Conservation (phyloP, 64 coral and sea anemone genomes). For the Montipora sp. region DNA sequence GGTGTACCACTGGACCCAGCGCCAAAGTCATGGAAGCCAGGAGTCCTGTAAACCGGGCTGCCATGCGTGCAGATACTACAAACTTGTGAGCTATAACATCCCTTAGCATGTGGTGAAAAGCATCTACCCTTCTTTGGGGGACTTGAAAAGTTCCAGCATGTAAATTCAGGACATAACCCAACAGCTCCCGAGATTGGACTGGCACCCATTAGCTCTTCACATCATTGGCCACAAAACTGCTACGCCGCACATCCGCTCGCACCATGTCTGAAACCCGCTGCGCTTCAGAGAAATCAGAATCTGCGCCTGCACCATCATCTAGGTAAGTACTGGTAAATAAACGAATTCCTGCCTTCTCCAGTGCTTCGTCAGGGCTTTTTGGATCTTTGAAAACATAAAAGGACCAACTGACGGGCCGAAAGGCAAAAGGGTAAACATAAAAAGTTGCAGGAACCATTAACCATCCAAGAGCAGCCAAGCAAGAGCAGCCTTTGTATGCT, state of each 20-base stretch:
- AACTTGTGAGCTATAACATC: conserved; percentile 22
- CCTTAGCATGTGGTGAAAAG: conserved; percentile 22
- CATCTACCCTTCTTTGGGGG: conserved; percentile 39
- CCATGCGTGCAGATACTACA: conserved; percentile 28
- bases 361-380: conserved; percentile 46
- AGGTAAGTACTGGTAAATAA: conserved; percentile 51
- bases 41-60: conserved; percentile 43
- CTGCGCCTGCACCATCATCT: conserved; percentile 47
- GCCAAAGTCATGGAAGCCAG: conserved; percentile 70
- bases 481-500: conserved; percentile 9
- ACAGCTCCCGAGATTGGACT: conserved; percentile 37
- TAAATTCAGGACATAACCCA: conserved; percentile 66
- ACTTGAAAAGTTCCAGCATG: conserved; percentile 55
- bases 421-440: conserved; percentile 34
- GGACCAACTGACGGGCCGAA: conserved; percentile 35
- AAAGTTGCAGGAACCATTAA: conserved; percentile 19
- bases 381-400: conserved; percentile 49
- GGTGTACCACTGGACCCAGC: conserved; percentile 56
- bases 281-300: conserved; percentile 20
- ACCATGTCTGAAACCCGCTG: neutral
- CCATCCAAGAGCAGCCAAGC: conserved; percentile 31
- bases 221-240: conserved; percentile 47
- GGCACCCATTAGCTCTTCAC: conserved; percentile 66
- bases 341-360: conserved; percentile 39
- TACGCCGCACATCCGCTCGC: neutral